Conservation (phyloP, 2,113 vertebrate species). For the Patagioenas fasciata region DNA sequence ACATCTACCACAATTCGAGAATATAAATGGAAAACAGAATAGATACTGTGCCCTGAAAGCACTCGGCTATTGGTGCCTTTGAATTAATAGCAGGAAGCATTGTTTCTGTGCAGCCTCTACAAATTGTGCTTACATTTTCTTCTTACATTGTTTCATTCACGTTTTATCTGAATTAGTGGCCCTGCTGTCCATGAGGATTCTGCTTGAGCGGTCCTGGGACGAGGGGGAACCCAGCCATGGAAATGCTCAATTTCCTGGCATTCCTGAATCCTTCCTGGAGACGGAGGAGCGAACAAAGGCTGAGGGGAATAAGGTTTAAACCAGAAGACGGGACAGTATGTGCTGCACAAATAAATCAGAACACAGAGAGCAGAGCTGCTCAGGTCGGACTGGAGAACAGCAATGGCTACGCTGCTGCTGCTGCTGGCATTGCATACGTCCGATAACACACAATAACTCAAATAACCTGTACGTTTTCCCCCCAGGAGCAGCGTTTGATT, state of each 20-base stretch:
- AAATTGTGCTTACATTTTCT: neutral
- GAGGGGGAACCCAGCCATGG: rapidly evolving
- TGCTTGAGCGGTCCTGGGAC: rapidly evolving
- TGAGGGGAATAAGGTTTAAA: neutral
- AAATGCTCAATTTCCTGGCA: neutral
- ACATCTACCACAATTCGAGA: conserved; percentile 35
- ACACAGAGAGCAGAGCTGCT: neutral
- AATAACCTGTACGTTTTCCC: neutral
- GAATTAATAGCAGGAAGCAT: conserved; percentile 24
- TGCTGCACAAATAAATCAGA: neutral
- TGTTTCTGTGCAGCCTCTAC: neutral
- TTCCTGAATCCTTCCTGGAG: neutral
- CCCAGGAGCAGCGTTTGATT: rapidly evolving
- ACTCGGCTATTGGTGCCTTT: neutral
- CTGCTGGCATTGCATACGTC: rapidly evolving
- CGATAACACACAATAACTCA: neutral
- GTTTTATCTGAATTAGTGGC: neutral
- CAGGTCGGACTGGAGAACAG: neutral
- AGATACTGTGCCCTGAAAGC: conserved; percentile 16
- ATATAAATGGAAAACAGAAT: conserved; percentile 52
- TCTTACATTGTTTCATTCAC: neutral
- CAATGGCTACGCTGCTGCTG: neutral
- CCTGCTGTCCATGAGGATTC: rapidly evolving
- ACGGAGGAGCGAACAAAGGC: neutral
- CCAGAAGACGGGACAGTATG: neutral